Evolutionary conservation across 2,888 invertebrate species (phyloP).

Genomic region (Drosophila yooni): DNA sequence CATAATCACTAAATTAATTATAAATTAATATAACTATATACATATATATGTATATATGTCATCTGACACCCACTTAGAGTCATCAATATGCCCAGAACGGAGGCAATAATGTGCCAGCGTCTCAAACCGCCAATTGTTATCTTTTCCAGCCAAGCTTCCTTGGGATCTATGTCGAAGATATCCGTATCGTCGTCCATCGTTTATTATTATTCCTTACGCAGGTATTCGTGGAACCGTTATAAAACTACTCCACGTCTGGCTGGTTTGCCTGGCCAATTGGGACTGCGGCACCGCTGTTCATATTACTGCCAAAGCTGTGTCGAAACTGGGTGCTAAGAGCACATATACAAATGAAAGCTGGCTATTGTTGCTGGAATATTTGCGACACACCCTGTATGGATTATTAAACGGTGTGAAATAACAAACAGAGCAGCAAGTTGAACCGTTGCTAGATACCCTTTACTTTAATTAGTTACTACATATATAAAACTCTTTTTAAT

Average conservation of each 20-base stretch:
- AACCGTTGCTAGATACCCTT: constrained; percentile 3
- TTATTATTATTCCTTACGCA: constrained; percentile 23
- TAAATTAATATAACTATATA: not conserved
- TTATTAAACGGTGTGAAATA: constrained; percentile 44
- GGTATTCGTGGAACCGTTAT: constrained; percentile 2
- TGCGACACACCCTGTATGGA: constrained; percentile 47
- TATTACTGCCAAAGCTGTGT: constrained; percentile 26
- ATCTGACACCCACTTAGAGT: constrained; percentile 86
- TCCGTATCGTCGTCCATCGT: constrained; percentile 73
- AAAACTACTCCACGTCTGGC: constrained; percentile 51
- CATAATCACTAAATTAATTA: constrained; percentile 88
- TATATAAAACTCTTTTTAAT: not conserved
- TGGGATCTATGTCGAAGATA: constrained; percentile 81
- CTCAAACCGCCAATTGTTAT: constrained; percentile 89
- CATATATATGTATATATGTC: not conserved
- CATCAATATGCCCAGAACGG: constrained; percentile 88
- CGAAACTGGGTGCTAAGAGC: constrained; percentile 49
- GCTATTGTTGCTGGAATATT: constrained; percentile 3
- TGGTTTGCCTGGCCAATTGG: constrained; percentile 56
- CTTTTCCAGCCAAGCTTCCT: constrained; percentile 91
- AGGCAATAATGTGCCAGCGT: constrained; percentile 93
- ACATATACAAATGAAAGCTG: constrained; percentile 27
- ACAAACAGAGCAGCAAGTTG: constrained; percentile 25
- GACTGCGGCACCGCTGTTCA: constrained; percentile 54
- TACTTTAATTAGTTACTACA: not conserved